Conservation (phyloP, 2,113 vertebrate genomes). For the Coregonus clupeaformis region DNA sequence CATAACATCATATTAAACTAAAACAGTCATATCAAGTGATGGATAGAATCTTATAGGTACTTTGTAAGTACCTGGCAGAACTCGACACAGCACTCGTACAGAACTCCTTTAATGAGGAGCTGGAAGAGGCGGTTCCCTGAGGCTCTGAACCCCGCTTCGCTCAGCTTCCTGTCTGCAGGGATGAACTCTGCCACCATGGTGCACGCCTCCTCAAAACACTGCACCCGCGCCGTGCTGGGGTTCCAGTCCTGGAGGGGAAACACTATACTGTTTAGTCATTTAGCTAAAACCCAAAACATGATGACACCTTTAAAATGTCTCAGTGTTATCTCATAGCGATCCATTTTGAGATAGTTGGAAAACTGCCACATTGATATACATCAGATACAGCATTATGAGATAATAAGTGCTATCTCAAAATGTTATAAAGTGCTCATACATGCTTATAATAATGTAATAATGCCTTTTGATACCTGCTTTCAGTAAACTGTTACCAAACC, state of each 20-base stretch:
- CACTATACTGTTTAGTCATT: not conserved
- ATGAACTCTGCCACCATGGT: slow-evolving; percentile 97
- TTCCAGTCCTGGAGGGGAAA: slow-evolving; percentile 83
- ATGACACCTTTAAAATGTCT: not conserved
- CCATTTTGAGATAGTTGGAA: not conserved
- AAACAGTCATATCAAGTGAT: no score
- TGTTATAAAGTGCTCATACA: no score
- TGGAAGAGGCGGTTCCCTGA: slow-evolving; percentile 93
- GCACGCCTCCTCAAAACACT: slow-evolving; percentile 96
- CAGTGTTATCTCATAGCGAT: no score
- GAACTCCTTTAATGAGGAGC: slow-evolving; percentile 93
- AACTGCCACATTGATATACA: not conserved
- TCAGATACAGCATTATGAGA: not conserved
- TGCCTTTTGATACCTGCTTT: no score
- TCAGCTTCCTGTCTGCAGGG: slow-evolving; percentile 93
- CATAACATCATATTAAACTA: no score
- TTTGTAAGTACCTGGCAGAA: slow-evolving; percentile 83
- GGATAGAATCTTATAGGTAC: no score
- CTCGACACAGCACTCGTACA: slow-evolving; percentile 97
- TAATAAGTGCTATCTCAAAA: no score
- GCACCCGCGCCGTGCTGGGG: slow-evolving; percentile 93
- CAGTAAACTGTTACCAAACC: no score
- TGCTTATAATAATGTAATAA: no score
- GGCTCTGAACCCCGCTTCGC: slow-evolving; percentile 96
- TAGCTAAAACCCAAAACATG: not conserved